Base-by-base conservation (phyloP, 2,797 vertebrate genomes). In the Coregonus ussuriensis region DNA sequence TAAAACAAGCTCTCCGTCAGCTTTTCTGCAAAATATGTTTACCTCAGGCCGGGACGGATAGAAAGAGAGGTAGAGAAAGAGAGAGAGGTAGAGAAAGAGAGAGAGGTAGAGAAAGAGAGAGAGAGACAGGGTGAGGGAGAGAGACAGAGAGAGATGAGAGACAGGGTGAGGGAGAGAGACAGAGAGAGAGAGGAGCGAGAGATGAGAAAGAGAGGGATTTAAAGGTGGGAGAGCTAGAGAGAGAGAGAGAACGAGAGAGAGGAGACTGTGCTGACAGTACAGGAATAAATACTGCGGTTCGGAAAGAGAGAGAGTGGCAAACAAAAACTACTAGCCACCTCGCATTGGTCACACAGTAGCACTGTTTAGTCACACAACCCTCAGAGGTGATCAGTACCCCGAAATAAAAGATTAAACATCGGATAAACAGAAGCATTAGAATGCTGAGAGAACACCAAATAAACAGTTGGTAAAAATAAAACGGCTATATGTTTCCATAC, bases 1-100 rank as follows among this genome's bases (percentile, higher is more conserved):
- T 94, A 92, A 92, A 92, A 94, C 93, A 93, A 90, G 90, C 90
- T 92, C 91, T 92, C 91, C 84, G 90, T 93, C 92, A 93, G 92
- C 91, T 92, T 91, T 93, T 92, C 91, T 86, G 88, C 91, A 90
- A 92, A 93, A 91, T 91, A 91, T 92, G 91, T 93, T 93, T 91
- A 93, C 92, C 88, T 90, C 79, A 81, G 81, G 84, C n/a, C 47
- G 13, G 56, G 37, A 51, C 54, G 47, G 68, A 51, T 6, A 51
- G 68, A 62, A 54, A 71, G 35, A 33, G 67, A 35, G 29, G 29
- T 51, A 33, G 71, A 72, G 51, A 14, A 13, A 15, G 9, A 62
- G 51, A 37, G 65, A 35, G 86, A 59, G 59, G 41, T 31, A 47
- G 18, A 51, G 41, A 52, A 1, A 37, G 18, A 31, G 21, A 18